These are phyloP conservation scores for Scomberomorus guttatus DNA, from an alignment of 2,797 vertebrate genomes.

Conservation along the genomic window DNA sequence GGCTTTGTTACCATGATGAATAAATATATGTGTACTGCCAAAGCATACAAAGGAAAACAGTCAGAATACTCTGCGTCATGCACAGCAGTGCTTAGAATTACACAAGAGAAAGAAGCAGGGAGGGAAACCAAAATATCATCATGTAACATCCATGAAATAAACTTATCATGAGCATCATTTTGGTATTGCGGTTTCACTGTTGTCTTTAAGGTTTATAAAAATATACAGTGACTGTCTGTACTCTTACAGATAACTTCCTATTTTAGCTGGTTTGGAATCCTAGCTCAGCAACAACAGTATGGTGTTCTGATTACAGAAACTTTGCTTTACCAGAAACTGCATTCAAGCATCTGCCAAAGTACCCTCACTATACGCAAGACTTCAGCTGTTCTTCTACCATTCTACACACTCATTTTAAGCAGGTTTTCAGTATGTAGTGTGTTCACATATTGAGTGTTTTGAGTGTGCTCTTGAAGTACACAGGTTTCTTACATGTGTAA, in stretches of 20 bases:
- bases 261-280: not conserved
- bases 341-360: not conserved
- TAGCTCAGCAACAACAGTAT: not conserved
- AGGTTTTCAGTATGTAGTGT: not conserved
- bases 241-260: not conserved
- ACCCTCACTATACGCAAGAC: no score
- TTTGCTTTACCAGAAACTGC: not conserved
- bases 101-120: not conserved
- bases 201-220: not conserved
- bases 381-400: not conserved
- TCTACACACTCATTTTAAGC: not conserved
- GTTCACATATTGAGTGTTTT: not conserved
- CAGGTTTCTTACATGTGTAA: slow-evolving; percentile 3
- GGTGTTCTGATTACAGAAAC: not conserved
- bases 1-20: slow-evolving; percentile 1
- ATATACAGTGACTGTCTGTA: not conserved
- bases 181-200: not conserved
- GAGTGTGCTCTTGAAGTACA: not conserved
- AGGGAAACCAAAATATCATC: not conserved
- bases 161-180: not conserved
- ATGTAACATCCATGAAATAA: not conserved
- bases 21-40: not conserved
- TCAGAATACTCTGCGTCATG: not conserved
- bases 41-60: not conserved
- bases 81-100: not conserved